Evolutionary conservation across 2,888 invertebrate genomes (phyloP), one percentile per base, ranked within the genome.

Genomic region (Cryptus viduatorius): DNA sequence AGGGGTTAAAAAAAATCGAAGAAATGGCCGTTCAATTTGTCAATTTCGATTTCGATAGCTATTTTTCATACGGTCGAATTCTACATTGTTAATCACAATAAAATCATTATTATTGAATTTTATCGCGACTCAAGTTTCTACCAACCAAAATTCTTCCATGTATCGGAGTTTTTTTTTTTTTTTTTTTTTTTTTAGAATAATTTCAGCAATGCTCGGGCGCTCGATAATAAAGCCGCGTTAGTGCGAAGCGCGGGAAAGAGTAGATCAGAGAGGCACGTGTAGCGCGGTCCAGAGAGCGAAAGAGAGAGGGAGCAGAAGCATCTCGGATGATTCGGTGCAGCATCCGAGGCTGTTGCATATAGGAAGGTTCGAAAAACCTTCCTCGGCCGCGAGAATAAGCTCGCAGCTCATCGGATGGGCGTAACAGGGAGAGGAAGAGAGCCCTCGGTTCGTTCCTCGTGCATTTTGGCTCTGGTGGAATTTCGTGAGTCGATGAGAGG

Each of bases 391-490:
- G 65, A 64, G 65, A 65, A 50, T 24, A 56, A 67, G 67, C 76
- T 64, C 37, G 64, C 65, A 73, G 72, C 72, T 79, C 72, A 61
- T 75, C 80, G 59, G 68, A 80, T 56, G 71, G 31, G 56, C 72
- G 75, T 64, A 37, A 64, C 31, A 29, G 65, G 53, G 56, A 56
- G 19, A 61, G 61, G 50, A 14, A 48, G 24, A 75, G 53, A 81
- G 75, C 80, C 65, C 56, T 67, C 67, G 44, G 42, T 71, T 67
- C 48, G 56, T 68, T 72, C 37, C 44, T 68, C 72, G 72, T 78
- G 68, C 67, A 73, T 73, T 48, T 82, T 82, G 67, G 78, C 78
- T 78, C 68, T 78, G 78, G 67, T 68, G 82, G 68, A 82, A 82
- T 82, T 82, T 82, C 78, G 69, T 67, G 72, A 68, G 82, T 3